A percentile compares a stretch with the other conserved stretches of the same genome.
Evolutionary conservation across 2,113 vertebrate genomes (phyloP).

Genomic region (Trachemys scripta): DNA sequence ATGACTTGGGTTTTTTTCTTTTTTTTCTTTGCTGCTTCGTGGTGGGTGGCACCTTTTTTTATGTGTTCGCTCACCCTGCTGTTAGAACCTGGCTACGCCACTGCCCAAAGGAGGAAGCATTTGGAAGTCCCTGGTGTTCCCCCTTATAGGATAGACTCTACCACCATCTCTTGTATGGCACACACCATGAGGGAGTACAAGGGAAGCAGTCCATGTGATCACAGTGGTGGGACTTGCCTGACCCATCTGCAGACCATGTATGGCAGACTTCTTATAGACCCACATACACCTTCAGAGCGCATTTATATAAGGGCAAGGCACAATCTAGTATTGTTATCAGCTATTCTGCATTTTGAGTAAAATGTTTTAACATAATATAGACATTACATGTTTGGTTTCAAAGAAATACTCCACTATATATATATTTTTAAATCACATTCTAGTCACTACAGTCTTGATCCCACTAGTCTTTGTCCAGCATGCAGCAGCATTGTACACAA

Average conservation of each 20-base stretch:
- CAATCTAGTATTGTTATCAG: neutral
- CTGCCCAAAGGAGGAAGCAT: neutral
- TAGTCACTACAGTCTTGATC: neutral
- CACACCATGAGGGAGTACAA: neutral
- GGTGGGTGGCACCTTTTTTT: too few relatives aligned
- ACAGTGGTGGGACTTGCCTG: neutral
- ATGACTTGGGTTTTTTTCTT: too few relatives aligned
- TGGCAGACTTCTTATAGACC: neutral
- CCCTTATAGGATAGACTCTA: neutral
- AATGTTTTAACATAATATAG: neutral
- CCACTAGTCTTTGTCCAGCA: neutral
- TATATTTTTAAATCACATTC: neutral
- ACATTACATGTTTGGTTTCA: neutral
- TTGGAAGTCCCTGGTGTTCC: neutral
- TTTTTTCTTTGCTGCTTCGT: too few relatives aligned
- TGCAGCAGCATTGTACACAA: neutral
- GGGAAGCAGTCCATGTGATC: neutral
- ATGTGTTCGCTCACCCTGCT: too few relatives aligned
- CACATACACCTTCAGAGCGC: neutral
- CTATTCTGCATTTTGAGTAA: neutral
- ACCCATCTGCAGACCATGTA: neutral
- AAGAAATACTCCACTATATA: neutral
- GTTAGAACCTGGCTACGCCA: too few relatives aligned
- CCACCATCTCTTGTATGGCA: neutral
- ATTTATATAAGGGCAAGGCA: neutral